Evolutionary conservation across 2,113 vertebrate species (phyloP), one percentile per base, ranked within the genome.

Genomic region (Elephas maximus): DNA sequence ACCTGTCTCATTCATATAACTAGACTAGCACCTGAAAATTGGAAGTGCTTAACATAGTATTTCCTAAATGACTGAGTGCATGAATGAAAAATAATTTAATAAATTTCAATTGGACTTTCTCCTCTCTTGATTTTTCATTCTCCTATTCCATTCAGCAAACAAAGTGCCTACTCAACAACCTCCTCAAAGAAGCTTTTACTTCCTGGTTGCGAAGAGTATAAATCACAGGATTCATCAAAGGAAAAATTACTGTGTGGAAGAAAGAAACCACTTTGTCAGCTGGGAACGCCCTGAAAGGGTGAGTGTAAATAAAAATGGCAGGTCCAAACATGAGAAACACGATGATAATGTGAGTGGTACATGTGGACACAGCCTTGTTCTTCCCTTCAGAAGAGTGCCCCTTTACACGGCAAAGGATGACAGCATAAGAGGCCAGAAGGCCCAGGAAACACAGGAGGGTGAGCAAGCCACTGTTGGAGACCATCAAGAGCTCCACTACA

Each of bases 201-300:
- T 97, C 97, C 28, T 97, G 90, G 62, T 98, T 98, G 9, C 76
- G 86, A 65, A 98, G 87, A 0, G 95, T 98, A 53, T 97, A 98
- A 89, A 98, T 98, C 26, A 98, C 89, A 83, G 97, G 96, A 15
- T 98, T 98, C 96, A 98, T 45, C 73, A 98, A 83, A 65, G 97
- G 97, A 77, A 97, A 96, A 71, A 98, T 97, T 45, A 98, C 97
- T 5, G 96, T 97, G 76, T 97, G 96, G 53, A 96, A 97, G 28
- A 98, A 37, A 30, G 96, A 93, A 60, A 98, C 96, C 5, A 96
- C 89, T 53, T 97, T 98, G 87, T 97, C 97, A 60, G 69, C 97
- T 60, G 92, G 63, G 11, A 98, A 88, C 4, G 88, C 69, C 8
- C 8, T 76, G 51, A 97, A 97, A 48, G 97, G 96, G 1, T 41